These are phyloP conservation scores for Odontocerum albicorne DNA, from an alignment of 2,888 invertebrate genomes.

Conservation along the genomic window DNA sequence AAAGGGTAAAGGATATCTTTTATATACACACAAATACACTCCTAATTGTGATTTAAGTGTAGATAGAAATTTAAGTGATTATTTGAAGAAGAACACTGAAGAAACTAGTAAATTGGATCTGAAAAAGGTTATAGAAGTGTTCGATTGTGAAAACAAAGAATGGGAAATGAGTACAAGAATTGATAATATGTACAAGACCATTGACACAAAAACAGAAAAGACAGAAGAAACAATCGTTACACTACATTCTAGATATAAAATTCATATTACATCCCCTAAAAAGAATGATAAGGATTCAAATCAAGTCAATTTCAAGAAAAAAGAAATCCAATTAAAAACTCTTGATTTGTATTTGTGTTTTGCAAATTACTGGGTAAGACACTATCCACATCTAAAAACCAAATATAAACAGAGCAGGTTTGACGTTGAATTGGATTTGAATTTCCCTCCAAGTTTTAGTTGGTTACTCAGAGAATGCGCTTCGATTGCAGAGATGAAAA, in stretches of 20 bases:
- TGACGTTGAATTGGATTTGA: constrained; percentile 39
- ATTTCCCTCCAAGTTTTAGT: constrained; percentile 42
- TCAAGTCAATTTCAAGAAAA: not conserved
- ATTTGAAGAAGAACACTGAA: not conserved
- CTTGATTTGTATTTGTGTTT: constrained; percentile 32
- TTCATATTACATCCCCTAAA: too few relatives aligned
- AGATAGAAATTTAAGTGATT: constrained; percentile 2
- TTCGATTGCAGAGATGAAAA: constrained; percentile 41
- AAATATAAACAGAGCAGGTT: constrained; percentile 41
- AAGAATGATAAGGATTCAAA: not conserved
- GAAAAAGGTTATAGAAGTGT: constrained; percentile 9
- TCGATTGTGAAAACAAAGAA: constrained; percentile 11
- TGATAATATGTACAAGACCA: constrained; percentile 11
- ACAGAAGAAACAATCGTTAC: not conserved
- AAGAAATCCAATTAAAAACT: not conserved
- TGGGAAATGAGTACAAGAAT: constrained; percentile 10
- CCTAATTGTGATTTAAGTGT: constrained; percentile 15
- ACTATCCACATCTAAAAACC: constrained; percentile 40
- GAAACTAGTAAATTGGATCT: not conserved
- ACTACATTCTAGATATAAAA: not conserved
- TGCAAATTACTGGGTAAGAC: constrained; percentile 45
- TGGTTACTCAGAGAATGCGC: constrained; percentile 48
- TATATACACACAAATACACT: not conserved
- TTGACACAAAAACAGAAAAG: not conserved
- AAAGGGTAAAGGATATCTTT: not conserved